Evolutionary conservation across 2,113 vertebrate species (phyloP), one percentile per base, ranked within the genome.

Genomic region (Malurus melanocephalus): DNA sequence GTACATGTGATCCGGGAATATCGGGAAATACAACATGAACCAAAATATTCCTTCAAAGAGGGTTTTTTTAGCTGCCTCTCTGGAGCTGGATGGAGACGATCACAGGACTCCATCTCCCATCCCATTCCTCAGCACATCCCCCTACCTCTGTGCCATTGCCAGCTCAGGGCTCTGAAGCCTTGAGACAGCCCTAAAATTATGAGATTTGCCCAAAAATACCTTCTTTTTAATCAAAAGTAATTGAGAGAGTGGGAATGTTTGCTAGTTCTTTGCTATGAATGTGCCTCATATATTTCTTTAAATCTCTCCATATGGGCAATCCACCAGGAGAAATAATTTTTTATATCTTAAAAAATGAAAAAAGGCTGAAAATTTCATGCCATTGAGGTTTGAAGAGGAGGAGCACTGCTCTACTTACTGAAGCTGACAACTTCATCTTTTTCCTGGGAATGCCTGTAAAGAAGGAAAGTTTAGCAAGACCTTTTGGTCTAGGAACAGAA

Each of bases 211-310:
- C 12, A 89, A 90, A 93, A 89, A 76, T 40, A 24, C 6, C 5
- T 23, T 14, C n/a, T 66, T 51, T 67, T 57, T 28, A 92, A 92
- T 91, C 64, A 87, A 45, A 86, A 93, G 53, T 91, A 93, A 90
- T 93, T 71, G 83, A 93, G 57, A 88, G 27, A 80, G 48, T 88
- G 86, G 73, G 80, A 95, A 56, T 26, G n/a, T 86, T 75, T 52
- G 7, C 66, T 78, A 67, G 11, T 72, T 80, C 79, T 82, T 71
- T 4, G 1, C 86, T 77, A 85, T 85, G 80, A 74, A 78, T n/a
- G 24, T 64, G 60, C 60, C 72, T 88, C 85, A 80, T 64, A 42
- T 78, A 80, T 80, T 92, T 80, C 66, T 68, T 92, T 67, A 71
- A 52, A 86, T 91, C 42, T 89, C 85, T 91, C 79, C 52, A 74